phyloP scores from a whole-genome alignment of 92 coral and sea anemone species.

The Palythoa grandis region DNA sequence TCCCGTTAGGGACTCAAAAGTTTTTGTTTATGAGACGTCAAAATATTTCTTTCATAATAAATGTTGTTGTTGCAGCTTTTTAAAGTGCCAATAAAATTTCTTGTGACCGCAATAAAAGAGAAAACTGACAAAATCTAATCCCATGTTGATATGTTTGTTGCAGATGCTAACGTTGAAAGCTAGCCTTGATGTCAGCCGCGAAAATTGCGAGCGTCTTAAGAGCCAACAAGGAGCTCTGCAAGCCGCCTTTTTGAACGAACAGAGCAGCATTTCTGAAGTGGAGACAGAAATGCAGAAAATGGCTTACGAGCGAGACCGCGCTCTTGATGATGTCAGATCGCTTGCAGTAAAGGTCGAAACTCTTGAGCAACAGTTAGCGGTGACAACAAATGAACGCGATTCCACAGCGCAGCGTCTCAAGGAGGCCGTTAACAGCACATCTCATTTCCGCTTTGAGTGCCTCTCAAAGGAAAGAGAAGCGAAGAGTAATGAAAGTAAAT shows the following conservation, averaged over 20 bases:
- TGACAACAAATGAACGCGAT: conserved; percentile 66
- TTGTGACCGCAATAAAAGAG: background rate
- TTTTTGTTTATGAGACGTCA: no score
- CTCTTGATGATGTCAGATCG: conserved; percentile 73
- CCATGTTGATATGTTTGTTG: background rate
- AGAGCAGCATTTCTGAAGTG: conserved; percentile 62
- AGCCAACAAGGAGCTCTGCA: conserved; percentile 84
- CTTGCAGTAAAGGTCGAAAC: conserved; percentile 62
- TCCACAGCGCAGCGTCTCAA: conserved; percentile 61
- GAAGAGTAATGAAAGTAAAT: conserved; percentile 55
- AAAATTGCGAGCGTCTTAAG: conserved; percentile 84
- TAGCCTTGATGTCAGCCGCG: conserved; percentile 75
- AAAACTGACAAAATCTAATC: no score
- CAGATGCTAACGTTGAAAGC: conserved; percentile 66
- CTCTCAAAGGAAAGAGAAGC: conserved; percentile 74
- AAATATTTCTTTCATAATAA: background rate
- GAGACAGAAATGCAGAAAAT: conserved; percentile 78
- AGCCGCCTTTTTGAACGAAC: conserved; percentile 72
- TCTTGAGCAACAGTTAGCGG: conserved; percentile 78
- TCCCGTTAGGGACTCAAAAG: no score
- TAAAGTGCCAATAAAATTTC: background rate
- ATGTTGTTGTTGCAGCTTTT: background rate
- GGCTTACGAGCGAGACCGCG: conserved; percentile 76
- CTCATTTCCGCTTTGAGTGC: conserved; percentile 66
- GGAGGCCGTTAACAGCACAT: conserved; percentile 66